Conservation (phyloP, 2,113 vertebrate genomes). For the Dromiciops gliroides region DNA sequence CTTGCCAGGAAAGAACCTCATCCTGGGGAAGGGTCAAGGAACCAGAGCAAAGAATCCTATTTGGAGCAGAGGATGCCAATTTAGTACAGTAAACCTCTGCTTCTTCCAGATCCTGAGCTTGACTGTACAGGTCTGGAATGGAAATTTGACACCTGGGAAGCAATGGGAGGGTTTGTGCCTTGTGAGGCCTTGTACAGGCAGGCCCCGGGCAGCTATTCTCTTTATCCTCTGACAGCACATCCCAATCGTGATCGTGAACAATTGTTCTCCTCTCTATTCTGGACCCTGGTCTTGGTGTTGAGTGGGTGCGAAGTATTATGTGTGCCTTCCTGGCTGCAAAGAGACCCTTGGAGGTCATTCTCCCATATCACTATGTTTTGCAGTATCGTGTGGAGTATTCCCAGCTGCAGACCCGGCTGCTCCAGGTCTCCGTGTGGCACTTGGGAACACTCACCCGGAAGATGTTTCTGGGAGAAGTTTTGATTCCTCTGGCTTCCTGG, state of each 20-base stretch:
- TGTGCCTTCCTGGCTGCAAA: background rate
- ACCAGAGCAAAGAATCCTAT: background rate
- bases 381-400: constrained; percentile 87
- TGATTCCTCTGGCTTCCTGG: constrained; percentile 88
- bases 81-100: background rate
- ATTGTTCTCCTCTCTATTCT: background rate
- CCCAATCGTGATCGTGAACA: background rate
- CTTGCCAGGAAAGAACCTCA: background rate
- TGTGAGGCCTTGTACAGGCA: background rate
- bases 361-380: constrained; percentile 39
- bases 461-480: constrained; percentile 91
- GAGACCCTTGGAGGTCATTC: background rate
- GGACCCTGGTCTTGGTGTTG: background rate
- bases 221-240: background rate
- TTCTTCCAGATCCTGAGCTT: background rate
- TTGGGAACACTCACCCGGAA: constrained; percentile 85
- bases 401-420: constrained; percentile 85
- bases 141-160: background rate
- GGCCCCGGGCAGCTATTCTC: background rate
- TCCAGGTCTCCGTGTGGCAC: constrained; percentile 93
- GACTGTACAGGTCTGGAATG: background rate
- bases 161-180: background rate
- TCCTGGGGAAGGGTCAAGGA: background rate
- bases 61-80: background rate
- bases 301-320: too few relatives aligned